These are phyloP conservation scores for Bradypus variegatus DNA, from an alignment of 2,797 vertebrate species.

Conservation along the genomic window DNA sequence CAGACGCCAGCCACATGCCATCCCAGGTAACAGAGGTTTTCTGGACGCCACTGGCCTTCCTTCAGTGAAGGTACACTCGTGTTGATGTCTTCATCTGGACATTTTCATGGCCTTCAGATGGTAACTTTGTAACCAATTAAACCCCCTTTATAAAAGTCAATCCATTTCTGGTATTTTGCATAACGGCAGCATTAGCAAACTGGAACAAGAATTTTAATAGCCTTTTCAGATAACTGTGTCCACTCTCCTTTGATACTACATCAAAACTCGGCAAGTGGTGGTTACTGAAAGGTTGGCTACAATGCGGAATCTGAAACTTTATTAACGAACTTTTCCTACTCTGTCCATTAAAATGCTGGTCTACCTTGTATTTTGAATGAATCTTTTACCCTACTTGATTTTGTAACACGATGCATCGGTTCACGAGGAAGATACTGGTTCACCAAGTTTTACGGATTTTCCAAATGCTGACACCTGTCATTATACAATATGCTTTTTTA, in stretches of 20 bases:
- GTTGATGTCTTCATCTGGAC: too few species aligned
- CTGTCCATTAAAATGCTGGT: neutral
- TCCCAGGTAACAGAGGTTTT: too few species aligned
- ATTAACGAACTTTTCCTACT: neutral
- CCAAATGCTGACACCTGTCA: neutral
- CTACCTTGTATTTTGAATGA: neutral
- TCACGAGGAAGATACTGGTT: neutral
- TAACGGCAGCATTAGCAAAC: too few species aligned
- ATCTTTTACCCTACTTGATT: neutral
- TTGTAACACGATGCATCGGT: neutral
- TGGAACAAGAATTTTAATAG: neutral
- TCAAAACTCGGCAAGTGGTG: neutral
- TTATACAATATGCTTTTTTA: neutral
- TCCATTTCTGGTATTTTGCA: too few species aligned
- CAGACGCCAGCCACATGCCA: too few species aligned
- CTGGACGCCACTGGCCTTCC: too few species aligned
- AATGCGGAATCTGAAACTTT: neutral
- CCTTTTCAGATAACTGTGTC: neutral
- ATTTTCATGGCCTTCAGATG: too few species aligned
- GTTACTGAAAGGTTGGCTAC: neutral
- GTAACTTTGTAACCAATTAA: too few species aligned
- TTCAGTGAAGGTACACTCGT: too few species aligned
- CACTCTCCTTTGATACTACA: neutral
- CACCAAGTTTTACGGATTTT: neutral
- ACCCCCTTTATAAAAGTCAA: too few species aligned